Conservation (phyloP, 2,888 invertebrate genomes). For the Aporophyla nigra region DNA sequence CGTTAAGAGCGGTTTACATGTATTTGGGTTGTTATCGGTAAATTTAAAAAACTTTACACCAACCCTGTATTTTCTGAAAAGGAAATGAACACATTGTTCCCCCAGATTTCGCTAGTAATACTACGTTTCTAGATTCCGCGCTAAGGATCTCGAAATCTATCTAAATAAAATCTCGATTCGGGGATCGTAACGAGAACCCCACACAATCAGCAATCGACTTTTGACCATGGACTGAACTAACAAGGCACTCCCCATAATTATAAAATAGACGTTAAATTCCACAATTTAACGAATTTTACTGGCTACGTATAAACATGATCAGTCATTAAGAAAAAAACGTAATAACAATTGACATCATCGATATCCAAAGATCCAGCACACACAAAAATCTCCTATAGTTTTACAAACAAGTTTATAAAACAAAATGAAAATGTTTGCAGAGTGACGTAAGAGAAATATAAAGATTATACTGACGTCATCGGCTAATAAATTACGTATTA, state of each 20-base stretch:
- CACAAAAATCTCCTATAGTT: slow-evolving; percentile 3
- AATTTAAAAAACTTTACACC: neutral
- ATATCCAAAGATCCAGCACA: neutral
- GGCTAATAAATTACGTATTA: slow-evolving; percentile 25
- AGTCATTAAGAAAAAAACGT: slow-evolving; percentile 3
- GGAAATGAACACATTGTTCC: neutral
- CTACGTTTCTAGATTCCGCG: neutral
- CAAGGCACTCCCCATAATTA: no score
- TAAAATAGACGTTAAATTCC: neutral
- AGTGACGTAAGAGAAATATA: slow-evolving; percentile 38
- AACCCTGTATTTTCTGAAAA: neutral
- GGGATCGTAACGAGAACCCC: neutral
- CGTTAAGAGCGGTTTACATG: slow-evolving; percentile 35
- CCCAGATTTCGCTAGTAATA: neutral
- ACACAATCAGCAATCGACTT: neutral
- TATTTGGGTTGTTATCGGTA: neutral
- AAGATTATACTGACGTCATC: slow-evolving; percentile 37
- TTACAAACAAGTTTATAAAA: slow-evolving; percentile 16
- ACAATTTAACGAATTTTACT: neutral
- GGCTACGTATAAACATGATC: neutral
- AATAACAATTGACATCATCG: slow-evolving; percentile 40
- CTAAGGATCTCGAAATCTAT: no score
- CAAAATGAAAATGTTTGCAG: slow-evolving; percentile 26
- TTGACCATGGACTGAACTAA: neutral
- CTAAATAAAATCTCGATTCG: no score